Conservation (phyloP, 2,113 vertebrate genomes). For the Montifringilla adamsi region DNA sequence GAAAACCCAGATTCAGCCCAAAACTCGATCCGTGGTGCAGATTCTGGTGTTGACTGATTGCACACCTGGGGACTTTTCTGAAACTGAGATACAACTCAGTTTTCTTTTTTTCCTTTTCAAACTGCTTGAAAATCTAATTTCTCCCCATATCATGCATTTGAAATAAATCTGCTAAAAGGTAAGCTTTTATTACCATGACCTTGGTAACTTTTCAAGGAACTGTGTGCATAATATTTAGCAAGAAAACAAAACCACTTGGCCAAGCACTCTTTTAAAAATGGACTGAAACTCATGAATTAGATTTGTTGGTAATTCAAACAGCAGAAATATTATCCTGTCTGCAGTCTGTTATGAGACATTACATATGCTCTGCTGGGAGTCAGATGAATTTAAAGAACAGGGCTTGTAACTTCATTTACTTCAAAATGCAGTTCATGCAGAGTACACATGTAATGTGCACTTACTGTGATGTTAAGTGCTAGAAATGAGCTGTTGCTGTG, state of each 20-base stretch:
- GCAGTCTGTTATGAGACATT: constrained; percentile 32
- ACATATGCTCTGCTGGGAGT: constrained; percentile 28
- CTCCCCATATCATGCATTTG: not conserved
- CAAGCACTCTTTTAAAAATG: constrained; percentile 24
- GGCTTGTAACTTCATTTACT: constrained; percentile 7
- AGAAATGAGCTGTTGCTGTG: not conserved
- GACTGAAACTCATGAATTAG: constrained; percentile 37
- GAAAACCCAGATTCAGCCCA: not conserved
- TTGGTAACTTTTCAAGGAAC: constrained; percentile 34
- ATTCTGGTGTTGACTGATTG: not conserved
- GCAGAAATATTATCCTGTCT: constrained; percentile 46
- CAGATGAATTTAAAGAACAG: constrained; percentile 25
- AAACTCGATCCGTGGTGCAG: rapidly evolving
- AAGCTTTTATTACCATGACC: not conserved
- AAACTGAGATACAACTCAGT: rapidly evolving
- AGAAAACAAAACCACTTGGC: constrained; percentile 50
- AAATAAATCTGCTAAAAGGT: constrained; percentile 11
- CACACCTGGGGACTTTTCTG: not conserved
- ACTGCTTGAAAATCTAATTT: not conserved
- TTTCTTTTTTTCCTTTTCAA: not conserved
- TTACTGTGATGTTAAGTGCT: not conserved
- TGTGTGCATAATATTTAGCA: constrained; percentile 26
- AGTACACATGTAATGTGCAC: not conserved
- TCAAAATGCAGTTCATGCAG: constrained; percentile 21
- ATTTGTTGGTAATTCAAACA: constrained; percentile 26